A percentile compares a stretch with the other conserved stretches of the same genome.
Evolutionary conservation across 2,888 invertebrate species (phyloP).

Genomic region (Tuta absoluta): DNA sequence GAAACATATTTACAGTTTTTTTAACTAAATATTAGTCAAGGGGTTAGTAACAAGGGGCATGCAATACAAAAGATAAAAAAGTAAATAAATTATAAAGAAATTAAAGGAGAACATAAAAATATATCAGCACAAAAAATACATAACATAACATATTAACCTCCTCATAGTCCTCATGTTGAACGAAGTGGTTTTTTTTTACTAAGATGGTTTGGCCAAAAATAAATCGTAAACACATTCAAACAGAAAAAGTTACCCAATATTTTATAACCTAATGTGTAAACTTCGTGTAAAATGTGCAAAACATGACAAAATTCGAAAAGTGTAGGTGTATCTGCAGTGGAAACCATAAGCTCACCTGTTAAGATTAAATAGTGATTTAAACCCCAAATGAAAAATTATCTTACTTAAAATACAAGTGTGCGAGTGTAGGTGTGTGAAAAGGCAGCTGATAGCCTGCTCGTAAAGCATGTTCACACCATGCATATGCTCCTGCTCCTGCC

Average conservation of each 20-base stretch:
- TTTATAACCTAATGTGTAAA: too few relatives aligned
- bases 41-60: conserved; percentile 1
- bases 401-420: background rate
- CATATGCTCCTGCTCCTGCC: too few relatives aligned
- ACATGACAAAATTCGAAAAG: background rate
- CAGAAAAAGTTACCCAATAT: too few relatives aligned
- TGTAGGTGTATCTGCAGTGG: background rate
- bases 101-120: background rate
- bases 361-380: background rate
- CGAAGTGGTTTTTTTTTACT: too few relatives aligned
- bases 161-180: too few relatives aligned
- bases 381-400: background rate
- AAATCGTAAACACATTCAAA: too few relatives aligned
- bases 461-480: too few relatives aligned
- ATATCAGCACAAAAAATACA: background rate
- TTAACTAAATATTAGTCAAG: background rate
- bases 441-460: background rate
- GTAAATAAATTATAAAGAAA: background rate
- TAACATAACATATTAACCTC: background rate
- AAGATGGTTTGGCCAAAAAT: too few relatives aligned
- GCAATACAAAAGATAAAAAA: background rate
- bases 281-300: background rate
- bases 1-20: background rate
- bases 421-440: background rate
- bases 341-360: background rate